Base-by-base conservation (phyloP, 2,113 vertebrate species). In the Chamaetylas fuelleborni region DNA sequence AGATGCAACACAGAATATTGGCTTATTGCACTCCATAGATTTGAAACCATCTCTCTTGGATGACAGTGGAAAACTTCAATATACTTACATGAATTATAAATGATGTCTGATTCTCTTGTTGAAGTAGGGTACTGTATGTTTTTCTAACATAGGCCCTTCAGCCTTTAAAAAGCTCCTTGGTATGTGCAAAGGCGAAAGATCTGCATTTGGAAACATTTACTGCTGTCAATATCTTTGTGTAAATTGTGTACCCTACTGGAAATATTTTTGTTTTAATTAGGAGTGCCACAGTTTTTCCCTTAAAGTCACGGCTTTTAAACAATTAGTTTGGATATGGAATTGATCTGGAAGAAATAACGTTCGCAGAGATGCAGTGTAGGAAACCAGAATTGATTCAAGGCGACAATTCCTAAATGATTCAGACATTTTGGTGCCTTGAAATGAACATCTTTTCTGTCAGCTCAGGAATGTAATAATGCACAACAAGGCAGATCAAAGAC, bases 51-150 rank as follows among this genome's bases (percentile, higher is more conserved):
- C 93, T 97, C 97, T 96, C 97, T 97, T 96, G 92, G 92, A 96
- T 91, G 94, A 91, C 95, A 97, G 94, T 93, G 97, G 97, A 97
- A 97, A 96, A 96, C 97, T 98, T 98, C 97, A 98, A 98, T 98
- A 98, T 98, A 95, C 91, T 96, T 92, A 95, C 96, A 99, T 99
- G 97, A 98, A 99, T 99, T 98, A 99, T 99, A 97, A 96, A 99
- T 98, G 97, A 95, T 61, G 94, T 79, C 92, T 96, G 97, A 92
- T 96, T 93, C 95, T 97, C 92, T 96, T 95, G 88, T 95, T 97
- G 95, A 97, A 96, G 92, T 90, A 90, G 91, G 91, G 51, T 93
- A 93, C 73, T 65, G 66, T 72, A 64, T 89, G 65, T 92, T 97
- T 97, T 97, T 93, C 88, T 96, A 91, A 86, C 88, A 61, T 56